phyloP scores from a whole-genome alignment of 2,888 invertebrate species.

The Sphaeridia pumilis region DNA sequence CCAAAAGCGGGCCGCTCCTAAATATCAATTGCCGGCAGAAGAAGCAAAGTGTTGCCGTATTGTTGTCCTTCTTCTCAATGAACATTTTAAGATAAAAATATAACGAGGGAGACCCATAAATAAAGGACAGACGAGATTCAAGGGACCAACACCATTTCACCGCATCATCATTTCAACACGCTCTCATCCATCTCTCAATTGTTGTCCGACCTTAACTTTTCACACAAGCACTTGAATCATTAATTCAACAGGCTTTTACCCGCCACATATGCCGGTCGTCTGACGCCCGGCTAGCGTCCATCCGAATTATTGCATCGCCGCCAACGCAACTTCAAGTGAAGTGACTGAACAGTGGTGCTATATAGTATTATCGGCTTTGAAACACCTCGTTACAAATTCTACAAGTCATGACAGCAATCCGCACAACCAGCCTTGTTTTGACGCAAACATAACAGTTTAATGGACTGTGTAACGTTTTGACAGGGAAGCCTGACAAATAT shows the following conservation, averaged over 20 bases:
- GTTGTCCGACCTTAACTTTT: conserved; percentile 10
- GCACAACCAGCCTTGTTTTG: neutral
- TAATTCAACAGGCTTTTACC: conserved; percentile 7
- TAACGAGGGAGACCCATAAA: no score
- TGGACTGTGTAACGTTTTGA: no score
- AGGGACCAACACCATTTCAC: neutral
- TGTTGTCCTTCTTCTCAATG: neutral
- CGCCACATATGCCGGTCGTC: neutral
- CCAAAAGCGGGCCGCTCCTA: neutral
- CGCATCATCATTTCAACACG: neutral
- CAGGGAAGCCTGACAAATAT: no score
- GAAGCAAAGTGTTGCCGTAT: no score
- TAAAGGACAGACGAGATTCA: no score
- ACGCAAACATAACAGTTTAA: no score
- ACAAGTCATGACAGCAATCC: neutral
- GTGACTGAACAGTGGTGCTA: no score
- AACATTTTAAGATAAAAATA: no score
- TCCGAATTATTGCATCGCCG: neutral
- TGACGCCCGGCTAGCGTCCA: neutral
- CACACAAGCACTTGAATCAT: conserved; percentile 7
- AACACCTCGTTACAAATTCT: neutral
- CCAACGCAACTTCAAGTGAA: no score
- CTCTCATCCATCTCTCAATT: neutral
- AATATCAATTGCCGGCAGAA: no score
- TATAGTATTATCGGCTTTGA: no score